Conservation (phyloP, 2,113 vertebrate genomes). For the Elaphurus davidianus region DNA sequence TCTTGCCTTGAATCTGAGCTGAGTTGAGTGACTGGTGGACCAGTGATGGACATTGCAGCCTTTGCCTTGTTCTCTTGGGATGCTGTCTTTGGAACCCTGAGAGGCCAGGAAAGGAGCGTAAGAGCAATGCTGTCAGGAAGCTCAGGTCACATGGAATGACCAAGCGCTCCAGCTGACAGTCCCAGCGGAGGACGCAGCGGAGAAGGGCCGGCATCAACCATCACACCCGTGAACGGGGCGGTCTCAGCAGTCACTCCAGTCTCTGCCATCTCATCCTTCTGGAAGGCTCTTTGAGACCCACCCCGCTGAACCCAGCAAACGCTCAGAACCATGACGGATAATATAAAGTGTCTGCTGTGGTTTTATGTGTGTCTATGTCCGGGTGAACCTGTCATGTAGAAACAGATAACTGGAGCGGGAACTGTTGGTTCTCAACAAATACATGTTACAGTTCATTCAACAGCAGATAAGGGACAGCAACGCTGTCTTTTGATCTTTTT, state of each 20-base stretch:
- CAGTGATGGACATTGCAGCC: rapidly evolving
- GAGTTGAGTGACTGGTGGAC: not conserved
- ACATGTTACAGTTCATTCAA: not conserved
- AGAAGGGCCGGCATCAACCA: rapidly evolving
- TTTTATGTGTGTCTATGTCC: not conserved
- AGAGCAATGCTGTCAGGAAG: rapidly evolving
- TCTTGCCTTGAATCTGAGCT: not conserved
- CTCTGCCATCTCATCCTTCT: not conserved
- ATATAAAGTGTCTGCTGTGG: too few species aligned
- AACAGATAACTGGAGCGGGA: not conserved
- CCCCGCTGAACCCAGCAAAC: too few species aligned
- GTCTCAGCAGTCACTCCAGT: rapidly evolving
- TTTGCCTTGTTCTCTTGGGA: not conserved
- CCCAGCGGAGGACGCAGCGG: not conserved
- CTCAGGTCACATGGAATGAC: not conserved
- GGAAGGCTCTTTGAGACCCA: not conserved
- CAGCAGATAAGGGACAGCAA: not conserved
- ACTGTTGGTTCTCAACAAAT: not conserved
- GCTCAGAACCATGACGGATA: not conserved
- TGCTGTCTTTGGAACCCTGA: not conserved
- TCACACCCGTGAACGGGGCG: rapidly evolving
- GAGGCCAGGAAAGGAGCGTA: not conserved
- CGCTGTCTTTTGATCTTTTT: not conserved
- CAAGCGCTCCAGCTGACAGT: rapidly evolving
- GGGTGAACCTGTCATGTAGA: not conserved